These are phyloP conservation scores for Hexactinellida sp. DNA, from an alignment of 37 sponge, comb jelly and placozoan genomes.

Conservation along the genomic window DNA sequence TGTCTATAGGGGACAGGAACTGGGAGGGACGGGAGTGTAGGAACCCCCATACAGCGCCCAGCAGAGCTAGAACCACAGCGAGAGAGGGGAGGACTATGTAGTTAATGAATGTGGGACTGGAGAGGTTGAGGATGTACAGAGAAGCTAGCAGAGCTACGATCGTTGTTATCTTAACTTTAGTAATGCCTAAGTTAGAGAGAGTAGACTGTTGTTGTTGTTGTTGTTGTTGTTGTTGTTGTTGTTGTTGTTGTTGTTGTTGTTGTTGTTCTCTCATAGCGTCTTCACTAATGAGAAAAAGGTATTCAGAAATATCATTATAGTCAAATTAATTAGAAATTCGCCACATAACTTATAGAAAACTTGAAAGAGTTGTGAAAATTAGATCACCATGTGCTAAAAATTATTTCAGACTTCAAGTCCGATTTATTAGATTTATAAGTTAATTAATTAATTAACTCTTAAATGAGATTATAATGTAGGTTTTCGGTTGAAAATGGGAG, in stretches of 20 bases:
- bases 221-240: no score
- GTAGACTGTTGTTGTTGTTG: neutral
- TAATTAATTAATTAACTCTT: no score
- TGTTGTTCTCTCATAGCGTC: no score
- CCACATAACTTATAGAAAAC: no score
- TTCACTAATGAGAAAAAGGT: no score
- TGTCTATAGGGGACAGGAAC: neutral
- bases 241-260: no score
- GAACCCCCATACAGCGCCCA: neutral
- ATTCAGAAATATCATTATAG: no score
- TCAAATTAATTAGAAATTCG: no score
- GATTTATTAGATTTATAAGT: no score
- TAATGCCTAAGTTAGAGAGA: neutral
- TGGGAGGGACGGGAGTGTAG: neutral
- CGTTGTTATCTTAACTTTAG: neutral
- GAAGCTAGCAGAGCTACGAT: neutral
- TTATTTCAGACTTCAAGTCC: no score
- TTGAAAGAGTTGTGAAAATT: no score
- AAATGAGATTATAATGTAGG: neutral
- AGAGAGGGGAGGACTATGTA: neutral
- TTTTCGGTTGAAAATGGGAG: neutral
- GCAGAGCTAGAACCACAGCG: neutral
- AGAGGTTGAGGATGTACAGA: neutral
- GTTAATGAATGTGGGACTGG: slow-evolving; percentile 6
- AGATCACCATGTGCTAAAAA: no score